Conservation (phyloP, 2,888 invertebrate genomes). For the Acanthopleura granulata region DNA sequence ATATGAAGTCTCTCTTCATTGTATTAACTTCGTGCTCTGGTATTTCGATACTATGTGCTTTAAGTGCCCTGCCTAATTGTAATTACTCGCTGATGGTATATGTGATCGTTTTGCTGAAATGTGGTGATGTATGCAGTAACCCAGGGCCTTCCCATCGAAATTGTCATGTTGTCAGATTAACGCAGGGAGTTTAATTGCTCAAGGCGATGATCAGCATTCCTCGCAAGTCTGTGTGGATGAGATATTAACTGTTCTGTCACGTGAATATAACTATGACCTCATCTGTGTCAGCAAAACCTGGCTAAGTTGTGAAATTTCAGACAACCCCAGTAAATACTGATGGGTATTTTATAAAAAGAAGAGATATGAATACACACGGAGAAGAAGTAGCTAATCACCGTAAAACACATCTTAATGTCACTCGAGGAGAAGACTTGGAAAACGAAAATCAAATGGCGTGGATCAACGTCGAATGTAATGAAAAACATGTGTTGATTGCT, state of each 20-base stretch:
- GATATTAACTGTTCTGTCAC: not conserved
- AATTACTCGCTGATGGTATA: not conserved
- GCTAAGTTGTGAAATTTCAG: slow-evolving; percentile 7
- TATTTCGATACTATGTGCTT: not conserved
- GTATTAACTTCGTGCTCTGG: not conserved
- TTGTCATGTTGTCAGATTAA: not conserved
- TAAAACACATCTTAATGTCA: not conserved
- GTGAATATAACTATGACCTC: not conserved
- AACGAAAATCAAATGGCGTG: no score
- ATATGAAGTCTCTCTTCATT: not conserved
- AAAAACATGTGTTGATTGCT: no score
- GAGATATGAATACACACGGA: not conserved
- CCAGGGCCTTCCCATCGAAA: not conserved
- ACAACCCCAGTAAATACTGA: not conserved
- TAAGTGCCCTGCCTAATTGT: not conserved
- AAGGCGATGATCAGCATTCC: not conserved
- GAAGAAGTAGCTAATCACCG: not conserved
- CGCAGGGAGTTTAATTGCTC: not conserved
- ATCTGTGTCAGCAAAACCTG: not conserved
- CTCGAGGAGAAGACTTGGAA: no score
- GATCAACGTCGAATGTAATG: no score
- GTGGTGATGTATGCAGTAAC: not conserved
- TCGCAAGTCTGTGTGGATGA: not conserved
- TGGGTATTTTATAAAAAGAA: slow-evolving; percentile 3
- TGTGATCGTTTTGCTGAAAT: not conserved